phyloP scores from a whole-genome alignment of 2,797 vertebrate genomes.

The Scleropages formosus region DNA sequence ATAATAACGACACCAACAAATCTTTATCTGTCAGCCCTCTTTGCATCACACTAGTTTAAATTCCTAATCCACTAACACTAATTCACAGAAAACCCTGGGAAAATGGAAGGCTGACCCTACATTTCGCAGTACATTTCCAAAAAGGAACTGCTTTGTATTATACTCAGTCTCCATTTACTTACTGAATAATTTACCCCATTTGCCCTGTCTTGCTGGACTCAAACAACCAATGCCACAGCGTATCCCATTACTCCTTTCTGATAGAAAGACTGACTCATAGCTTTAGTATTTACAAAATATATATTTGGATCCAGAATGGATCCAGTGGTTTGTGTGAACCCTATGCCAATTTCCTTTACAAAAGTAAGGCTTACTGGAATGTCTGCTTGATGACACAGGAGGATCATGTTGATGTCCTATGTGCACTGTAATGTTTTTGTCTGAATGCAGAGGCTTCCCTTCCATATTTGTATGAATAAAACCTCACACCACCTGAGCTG shows the following conservation, averaged over 20 bases:
- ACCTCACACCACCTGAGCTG: no score
- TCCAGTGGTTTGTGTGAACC: not conserved
- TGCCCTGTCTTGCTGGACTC: not conserved
- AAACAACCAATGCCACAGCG: not conserved
- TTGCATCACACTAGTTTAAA: no score
- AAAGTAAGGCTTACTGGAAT: not conserved
- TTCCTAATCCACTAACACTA: no score
- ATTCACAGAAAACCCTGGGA: no score
- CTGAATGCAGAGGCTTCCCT: not conserved
- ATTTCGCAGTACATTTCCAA: no score
- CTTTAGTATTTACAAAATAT: no score
- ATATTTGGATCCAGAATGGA: not conserved
- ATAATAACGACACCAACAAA: slow-evolving; percentile 31
- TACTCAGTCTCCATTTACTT: not conserved
- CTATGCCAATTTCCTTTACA: no score
- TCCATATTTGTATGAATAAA: not conserved
- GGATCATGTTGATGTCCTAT: no score
- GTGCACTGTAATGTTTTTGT: not conserved
- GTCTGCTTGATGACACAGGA: not conserved
- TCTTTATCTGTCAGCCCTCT: not conserved
- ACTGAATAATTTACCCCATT: no score
- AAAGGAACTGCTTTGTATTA: not conserved
- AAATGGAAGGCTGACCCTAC: no score
- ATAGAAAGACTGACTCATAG: no score
- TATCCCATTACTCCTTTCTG: not conserved